Evolutionary conservation across 2,113 vertebrate genomes (phyloP), one percentile per base, ranked within the genome.

Genomic region (Progne subis): DNA sequence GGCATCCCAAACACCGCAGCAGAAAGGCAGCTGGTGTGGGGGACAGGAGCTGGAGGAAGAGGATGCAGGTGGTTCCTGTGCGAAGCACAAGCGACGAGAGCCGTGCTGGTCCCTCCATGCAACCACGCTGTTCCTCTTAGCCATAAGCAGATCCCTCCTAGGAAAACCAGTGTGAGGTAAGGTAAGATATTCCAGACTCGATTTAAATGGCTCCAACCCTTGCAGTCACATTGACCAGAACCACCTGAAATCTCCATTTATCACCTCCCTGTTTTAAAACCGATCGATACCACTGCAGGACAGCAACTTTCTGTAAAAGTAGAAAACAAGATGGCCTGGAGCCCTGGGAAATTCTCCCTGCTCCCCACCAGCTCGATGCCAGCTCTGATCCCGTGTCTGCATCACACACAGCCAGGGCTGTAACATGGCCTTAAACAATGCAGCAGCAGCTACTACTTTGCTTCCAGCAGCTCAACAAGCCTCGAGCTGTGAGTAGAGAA

Each of bases 401-500:
- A 81, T n/a, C 87, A 60, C 1, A 0, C 55, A 23, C 37, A 34
- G 89, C 68, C 31, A 0, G 61, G 32, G 82, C 88, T 80, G 80
- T 65, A 77, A 77, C 55, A 6, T 1, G 14, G 47, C 67, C 63
- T 70, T 41, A 47, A 78, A 93, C 90, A 86, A 91, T 68, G 86
- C 86, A 82, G 93, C 86, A 93, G 71, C 61, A 18, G 92, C 29
- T 4, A 37, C 65, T 79, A 21, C 78, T 90, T 75, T 59, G 82
- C 88, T 94, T 95, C 95, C 96, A 96, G 95, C 86, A 84, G 94
- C 68, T 95, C 76, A 8, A 77, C 64, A 34, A 95, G 94, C 88
- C 76, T 90, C 0, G 56, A 96, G 93, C 79, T 0, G 18, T 57
- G 74, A 86, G 71, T 46, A 90, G 94, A 90, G 96, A 95, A 96